Base-by-base conservation (phyloP, 2,888 invertebrate genomes). In the Phalangium opilio region DNA sequence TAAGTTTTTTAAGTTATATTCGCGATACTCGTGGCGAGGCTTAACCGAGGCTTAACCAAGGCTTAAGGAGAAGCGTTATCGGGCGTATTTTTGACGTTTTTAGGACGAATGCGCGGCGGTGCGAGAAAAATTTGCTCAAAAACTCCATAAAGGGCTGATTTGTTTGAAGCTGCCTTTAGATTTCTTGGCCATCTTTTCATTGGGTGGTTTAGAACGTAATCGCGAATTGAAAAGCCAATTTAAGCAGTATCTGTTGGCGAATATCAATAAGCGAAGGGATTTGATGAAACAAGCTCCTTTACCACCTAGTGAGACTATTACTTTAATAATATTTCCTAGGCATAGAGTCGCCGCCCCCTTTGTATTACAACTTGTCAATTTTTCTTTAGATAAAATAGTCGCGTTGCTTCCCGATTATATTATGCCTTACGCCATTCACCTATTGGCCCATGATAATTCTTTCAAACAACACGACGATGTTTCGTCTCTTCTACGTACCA, bases 171-270 rank as follows among this genome's bases (percentile, higher is more conserved):
- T 96, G 54, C 95, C 95, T 1, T 71, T 96, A 46, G 91, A 95
- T 70, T 96, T 93, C 70, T 87, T 95, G 89, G 86, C 89, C 15
- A 85, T 86, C 67, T 91, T 95, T 69, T 84, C 83, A 33, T 70
- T 95, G 48, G 84, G 81, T 32, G 93, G 91, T 0, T 77, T 83
- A 54, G 93, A 95, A 69, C 77, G 81, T 8, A 84, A 90, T 60
- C 77, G 81, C 51, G 79, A 83, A 62, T 70, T 83, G 38, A 78
- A 78, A 56, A 54, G 54, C 21, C 60, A 61, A 48, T 60, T 68
- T 43, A 67, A 82, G 50, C 81, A 82, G 62, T 86, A 80, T 43
- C 84, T 93, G 76, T 73, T 81, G 55, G 77, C 81, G 1, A 93
- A 93, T 66, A 86, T 96, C 18, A 75, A 73, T 57, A 83, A 83